Conservation (phyloP, 2,113 vertebrate species). For the Lamprologus sp. region DNA sequence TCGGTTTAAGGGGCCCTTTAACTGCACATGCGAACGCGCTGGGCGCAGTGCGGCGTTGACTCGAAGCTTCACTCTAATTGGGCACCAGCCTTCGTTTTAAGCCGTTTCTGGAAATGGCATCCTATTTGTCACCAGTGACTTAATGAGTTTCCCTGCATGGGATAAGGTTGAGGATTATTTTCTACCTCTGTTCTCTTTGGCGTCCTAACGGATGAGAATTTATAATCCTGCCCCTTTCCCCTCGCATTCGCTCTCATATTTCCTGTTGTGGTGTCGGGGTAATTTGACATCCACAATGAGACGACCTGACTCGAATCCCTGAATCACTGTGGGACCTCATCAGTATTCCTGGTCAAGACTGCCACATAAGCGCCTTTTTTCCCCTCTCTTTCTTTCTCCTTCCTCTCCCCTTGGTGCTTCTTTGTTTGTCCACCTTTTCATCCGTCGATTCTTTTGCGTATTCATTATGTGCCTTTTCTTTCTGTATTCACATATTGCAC, state of each 20-base stretch:
- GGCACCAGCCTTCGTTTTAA: slow-evolving; percentile 29
- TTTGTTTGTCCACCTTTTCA: slow-evolving; percentile 32
- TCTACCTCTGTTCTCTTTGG: slow-evolving; percentile 42
- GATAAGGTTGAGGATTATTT: slow-evolving; percentile 56
- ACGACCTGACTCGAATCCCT: slow-evolving; percentile 56
- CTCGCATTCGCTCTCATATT: slow-evolving; percentile 25
- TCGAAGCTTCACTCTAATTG: slow-evolving; percentile 45
- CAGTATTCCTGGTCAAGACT: slow-evolving; percentile 56
- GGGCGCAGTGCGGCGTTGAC: slow-evolving; percentile 18
- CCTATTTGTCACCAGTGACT: slow-evolving; percentile 55
- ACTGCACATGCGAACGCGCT: neutral
- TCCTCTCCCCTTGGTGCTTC: slow-evolving; percentile 9
- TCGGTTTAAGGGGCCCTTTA: neutral
- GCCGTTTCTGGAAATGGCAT: slow-evolving; percentile 35
- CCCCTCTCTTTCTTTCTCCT: neutral
- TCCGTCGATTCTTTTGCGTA: neutral
- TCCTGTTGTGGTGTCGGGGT: slow-evolving; percentile 46
- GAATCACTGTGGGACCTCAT: slow-evolving; percentile 45
- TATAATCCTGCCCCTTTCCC: slow-evolving; percentile 33
- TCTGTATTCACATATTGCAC: neutral
- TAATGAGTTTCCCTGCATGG: slow-evolving; percentile 51
- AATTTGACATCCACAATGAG: slow-evolving; percentile 60
- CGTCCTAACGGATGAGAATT: slow-evolving; percentile 37
- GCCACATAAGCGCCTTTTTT: slow-evolving; percentile 34
- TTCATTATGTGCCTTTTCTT: neutral